These are phyloP conservation scores for Coenonympha glycerion DNA, from an alignment of 2,888 invertebrate species.

Conservation along the genomic window DNA sequence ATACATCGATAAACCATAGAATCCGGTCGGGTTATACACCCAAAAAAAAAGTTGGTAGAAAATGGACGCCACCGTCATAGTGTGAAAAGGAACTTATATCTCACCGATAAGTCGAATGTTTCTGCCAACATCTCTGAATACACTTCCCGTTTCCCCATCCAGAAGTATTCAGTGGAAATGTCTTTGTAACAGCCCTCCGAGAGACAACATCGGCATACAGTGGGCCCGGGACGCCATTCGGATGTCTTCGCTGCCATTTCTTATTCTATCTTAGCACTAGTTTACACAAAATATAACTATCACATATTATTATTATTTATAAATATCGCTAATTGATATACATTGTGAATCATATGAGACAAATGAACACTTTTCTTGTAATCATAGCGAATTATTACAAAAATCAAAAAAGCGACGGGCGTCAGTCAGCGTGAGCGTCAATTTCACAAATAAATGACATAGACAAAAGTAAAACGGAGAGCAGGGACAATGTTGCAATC, in stretches of 20 bases:
- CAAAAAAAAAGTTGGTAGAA: constrained; percentile 37
- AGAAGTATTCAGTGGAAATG: constrained; percentile 70
- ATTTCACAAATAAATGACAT: not conserved
- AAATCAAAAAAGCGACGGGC: not conserved
- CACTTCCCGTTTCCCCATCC: constrained; percentile 71
- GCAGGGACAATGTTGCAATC: too few relatives aligned
- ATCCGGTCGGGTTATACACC: constrained; percentile 37
- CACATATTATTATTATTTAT: constrained; percentile 30
- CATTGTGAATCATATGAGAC: constrained; percentile 16
- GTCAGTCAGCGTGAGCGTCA: not conserved
- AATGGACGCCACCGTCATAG: constrained; percentile 48
- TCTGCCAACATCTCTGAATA: constrained; percentile 65
- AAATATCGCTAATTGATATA: constrained; percentile 30
- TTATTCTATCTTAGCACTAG: constrained; percentile 34
- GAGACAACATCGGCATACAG: constrained; percentile 66
- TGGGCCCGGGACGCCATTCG: constrained; percentile 66
- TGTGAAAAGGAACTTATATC: constrained; percentile 29
- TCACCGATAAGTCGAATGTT: constrained; percentile 56
- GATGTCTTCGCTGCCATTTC: constrained; percentile 57
- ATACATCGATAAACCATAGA: constrained; percentile 25
- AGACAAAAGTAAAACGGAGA: not conserved
- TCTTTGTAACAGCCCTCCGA: constrained; percentile 69
- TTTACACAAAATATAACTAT: constrained; percentile 42
- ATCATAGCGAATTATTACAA: constrained; percentile 9
- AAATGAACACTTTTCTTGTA: constrained; percentile 12